phyloP scores from a whole-genome alignment of 2,113 vertebrate genomes.

The Ornithorhynchus anatinus region DNA sequence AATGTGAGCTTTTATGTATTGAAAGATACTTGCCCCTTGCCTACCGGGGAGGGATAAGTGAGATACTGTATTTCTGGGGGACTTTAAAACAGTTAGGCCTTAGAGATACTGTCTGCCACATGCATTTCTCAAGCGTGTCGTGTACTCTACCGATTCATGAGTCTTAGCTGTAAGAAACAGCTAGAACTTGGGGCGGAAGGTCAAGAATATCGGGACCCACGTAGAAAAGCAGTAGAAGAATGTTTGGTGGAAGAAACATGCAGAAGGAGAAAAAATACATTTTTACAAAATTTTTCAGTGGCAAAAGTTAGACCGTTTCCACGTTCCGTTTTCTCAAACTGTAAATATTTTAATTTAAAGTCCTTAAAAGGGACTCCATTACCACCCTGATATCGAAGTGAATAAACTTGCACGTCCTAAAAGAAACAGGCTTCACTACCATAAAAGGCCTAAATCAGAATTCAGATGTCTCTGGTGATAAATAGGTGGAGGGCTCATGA shows the following conservation, averaged over 20 bases:
- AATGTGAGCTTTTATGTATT: conserved; percentile 60
- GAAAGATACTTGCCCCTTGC: conserved; percentile 52
- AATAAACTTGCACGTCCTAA: no score
- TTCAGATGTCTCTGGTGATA: no score
- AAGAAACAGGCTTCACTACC: no score
- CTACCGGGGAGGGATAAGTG: conserved; percentile 45
- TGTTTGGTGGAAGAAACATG: conserved; percentile 8
- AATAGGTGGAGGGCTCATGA: no score
- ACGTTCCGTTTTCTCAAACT: rapidly evolving
- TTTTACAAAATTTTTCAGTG: neutral
- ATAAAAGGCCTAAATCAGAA: no score
- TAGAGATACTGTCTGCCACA: conserved; percentile 45
- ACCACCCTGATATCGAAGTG: neutral
- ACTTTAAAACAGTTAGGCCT: conserved; percentile 42
- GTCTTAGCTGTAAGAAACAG: conserved; percentile 21
- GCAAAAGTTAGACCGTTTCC: conserved; percentile 5
- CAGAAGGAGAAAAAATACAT: conserved; percentile 3
- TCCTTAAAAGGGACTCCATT: neutral
- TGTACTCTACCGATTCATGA: conserved; percentile 40
- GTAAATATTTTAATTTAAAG: neutral
- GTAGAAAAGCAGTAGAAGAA: conserved; percentile 14
- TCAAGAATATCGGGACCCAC: conserved; percentile 10
- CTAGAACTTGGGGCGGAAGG: conserved; percentile 23
- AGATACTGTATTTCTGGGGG: conserved; percentile 47
- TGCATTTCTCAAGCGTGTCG: conserved; percentile 33